Percentiles rank a stretch among this genome's conserved stretches.
Evolutionary conservation across 2,113 vertebrate species (phyloP).

Genomic region (Pholis gunnellus): DNA sequence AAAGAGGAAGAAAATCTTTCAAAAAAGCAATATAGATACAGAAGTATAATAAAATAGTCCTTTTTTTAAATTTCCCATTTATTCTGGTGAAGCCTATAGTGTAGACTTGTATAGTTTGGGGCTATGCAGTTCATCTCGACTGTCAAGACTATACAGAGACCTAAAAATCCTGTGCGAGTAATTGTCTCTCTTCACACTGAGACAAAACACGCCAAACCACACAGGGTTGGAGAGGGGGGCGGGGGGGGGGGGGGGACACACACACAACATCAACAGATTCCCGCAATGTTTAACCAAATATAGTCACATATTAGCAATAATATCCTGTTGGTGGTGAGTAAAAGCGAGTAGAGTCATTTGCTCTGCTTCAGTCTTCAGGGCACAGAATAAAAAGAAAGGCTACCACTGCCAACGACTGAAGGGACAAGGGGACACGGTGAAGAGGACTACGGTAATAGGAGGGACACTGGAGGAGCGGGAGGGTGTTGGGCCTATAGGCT

Average conservation of each 20-base stretch:
- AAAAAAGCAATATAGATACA: conserved; percentile 88
- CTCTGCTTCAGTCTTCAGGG: conserved; percentile 69
- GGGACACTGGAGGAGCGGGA: conserved; percentile 43
- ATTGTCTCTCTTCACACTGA: conserved; percentile 76
- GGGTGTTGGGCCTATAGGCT: conserved; percentile 89
- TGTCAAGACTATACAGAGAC: conserved; percentile 83
- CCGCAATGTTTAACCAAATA: conserved; percentile 60
- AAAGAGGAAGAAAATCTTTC: conserved; percentile 86
- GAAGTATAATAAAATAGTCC: conserved; percentile 90
- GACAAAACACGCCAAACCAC: conserved; percentile 80
- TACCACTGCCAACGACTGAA: conserved; percentile 88
- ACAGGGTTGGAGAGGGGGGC: conserved; percentile 36
- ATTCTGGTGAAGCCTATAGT: conserved; percentile 68
- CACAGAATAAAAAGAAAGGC: conserved; percentile 88
- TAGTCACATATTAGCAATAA: conserved; percentile 47
- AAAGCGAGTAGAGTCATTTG: conserved; percentile 75
- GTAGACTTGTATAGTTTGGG: conserved; percentile 71
- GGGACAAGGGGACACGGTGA: conserved; percentile 76
- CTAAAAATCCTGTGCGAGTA: conserved; percentile 78
- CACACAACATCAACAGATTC: conserved; percentile 73
- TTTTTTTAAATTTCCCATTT: conserved; percentile 71
- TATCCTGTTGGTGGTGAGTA: conserved; percentile 68
- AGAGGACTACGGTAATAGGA: conserved; percentile 26
- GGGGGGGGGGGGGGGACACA: conserved; percentile 23
- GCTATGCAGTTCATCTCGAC: conserved; percentile 85